Evolutionary conservation across 2,113 vertebrate genomes (phyloP), one percentile per base, ranked within the genome.

Genomic region (Heterochromis multidens): DNA sequence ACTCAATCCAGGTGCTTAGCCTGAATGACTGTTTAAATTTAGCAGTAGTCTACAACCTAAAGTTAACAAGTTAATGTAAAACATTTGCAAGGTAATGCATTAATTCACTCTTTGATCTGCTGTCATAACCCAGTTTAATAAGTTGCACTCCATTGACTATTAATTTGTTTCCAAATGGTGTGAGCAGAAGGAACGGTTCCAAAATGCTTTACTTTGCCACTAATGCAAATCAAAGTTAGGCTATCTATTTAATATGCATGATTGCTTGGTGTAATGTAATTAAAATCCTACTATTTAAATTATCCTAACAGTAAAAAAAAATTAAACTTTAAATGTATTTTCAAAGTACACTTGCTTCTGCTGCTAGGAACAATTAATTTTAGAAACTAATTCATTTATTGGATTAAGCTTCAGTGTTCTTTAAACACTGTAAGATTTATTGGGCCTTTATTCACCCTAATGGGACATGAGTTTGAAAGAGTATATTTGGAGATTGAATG

Each of bases 281-380:
- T 96, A 95, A 95, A 95, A 95, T 95, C 82, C 89, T 89, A 94
- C 94, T 93, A 92, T 95, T 96, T 92, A 95, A 96, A 95, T 94
- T 94, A 95, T 93, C 86, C 93, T 81, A 92, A 95, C 91, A 95
- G 92, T 92, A 89, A 88, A 89, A 93, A 94, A 94, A 94, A 95
- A 96, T 92, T 89, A 89, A 95, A 96, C 93, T 96, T 96, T 94
- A 94, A 96, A 95, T 95, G 91, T 93, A 93, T 96, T 96, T 95
- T 91, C 91, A 94, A 93, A 95, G 94, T 94, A 95, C 92, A 93
- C 92, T 95, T 93, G 95, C 94, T 95, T 94, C 88, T 93, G 90
- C 90, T 87, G 91, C 91, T 85, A 89, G 90, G 92, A 95, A 95
- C 94, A 95, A 96, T 96, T 95, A 92, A 94, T 95, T 96, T 95